Conservation (phyloP, 2,888 invertebrate genomes). For the Chrysotoxum bicinctum region DNA sequence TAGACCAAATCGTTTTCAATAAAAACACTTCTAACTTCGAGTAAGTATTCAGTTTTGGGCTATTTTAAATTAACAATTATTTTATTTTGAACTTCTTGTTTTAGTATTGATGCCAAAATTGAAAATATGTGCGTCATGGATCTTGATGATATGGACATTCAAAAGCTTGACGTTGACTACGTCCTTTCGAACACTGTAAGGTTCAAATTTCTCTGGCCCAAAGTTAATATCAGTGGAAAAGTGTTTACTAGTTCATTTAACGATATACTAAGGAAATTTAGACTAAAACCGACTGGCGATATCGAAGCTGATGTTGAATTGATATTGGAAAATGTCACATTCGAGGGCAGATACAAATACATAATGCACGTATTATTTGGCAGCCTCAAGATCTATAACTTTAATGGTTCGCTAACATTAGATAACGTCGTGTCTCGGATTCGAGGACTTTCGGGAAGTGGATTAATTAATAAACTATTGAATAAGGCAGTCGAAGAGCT, state of each 20-base stretch:
- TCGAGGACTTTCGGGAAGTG: constrained; percentile 76
- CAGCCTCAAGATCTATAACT: constrained; percentile 78
- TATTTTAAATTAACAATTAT: background rate
- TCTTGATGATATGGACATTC: constrained; percentile 75
- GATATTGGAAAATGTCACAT: constrained; percentile 75
- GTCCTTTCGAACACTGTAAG: constrained; percentile 77
- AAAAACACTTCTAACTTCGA: constrained; percentile 1
- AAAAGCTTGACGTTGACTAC: constrained; percentile 77
- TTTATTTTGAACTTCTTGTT: background rate
- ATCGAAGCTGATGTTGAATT: constrained; percentile 76
- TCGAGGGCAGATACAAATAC: constrained; percentile 78
- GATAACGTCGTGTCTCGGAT: constrained; percentile 77
- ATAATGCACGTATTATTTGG: constrained; percentile 78
- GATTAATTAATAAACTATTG: constrained; percentile 75
- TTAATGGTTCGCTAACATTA: constrained; percentile 74
- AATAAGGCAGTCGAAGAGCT: constrained; percentile 76
- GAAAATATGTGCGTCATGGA: constrained; percentile 78
- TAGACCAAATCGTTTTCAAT: background rate
- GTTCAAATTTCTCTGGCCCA: constrained; percentile 75
- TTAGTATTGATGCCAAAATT: constrained; percentile 63
- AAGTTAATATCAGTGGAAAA: constrained; percentile 75
- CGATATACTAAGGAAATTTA: constrained; percentile 75
- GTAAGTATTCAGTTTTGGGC: constrained; percentile 9
- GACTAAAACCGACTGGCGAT: constrained; percentile 76
- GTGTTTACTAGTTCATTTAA: constrained; percentile 75